Conservation (phyloP, 1,140 invertebrate genomes). For the Charaxes varanes region DNA sequence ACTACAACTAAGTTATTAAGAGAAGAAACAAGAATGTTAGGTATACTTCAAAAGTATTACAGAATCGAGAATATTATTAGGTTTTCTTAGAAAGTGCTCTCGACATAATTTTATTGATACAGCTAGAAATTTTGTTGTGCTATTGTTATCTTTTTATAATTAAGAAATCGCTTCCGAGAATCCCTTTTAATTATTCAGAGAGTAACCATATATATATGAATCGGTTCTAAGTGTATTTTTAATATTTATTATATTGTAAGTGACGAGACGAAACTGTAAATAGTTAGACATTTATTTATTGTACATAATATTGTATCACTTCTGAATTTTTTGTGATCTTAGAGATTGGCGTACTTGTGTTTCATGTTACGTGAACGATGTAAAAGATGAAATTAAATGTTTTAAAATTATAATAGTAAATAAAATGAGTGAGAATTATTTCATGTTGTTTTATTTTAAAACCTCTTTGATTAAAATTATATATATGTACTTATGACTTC, state of each 20-base stretch:
- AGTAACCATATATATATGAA: background rate
- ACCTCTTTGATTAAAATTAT: too few relatives aligned
- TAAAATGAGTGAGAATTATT: slow-evolving; percentile 17
- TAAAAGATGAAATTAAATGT: slow-evolving; percentile 9
- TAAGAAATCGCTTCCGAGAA: too few relatives aligned
- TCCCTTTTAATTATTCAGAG: too few relatives aligned
- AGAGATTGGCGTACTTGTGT: slow-evolving; percentile 26
- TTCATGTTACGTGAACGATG: slow-evolving; percentile 14
- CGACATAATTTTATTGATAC: too few relatives aligned
- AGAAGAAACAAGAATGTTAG: too few relatives aligned
- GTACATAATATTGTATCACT: slow-evolving; percentile 42
- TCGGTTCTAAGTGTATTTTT: slow-evolving; percentile 3
- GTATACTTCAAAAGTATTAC: too few relatives aligned
- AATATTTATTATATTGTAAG: slow-evolving; percentile 11
- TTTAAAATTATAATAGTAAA: slow-evolving; percentile 16
- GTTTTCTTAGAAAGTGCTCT: too few relatives aligned
- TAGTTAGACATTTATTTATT: slow-evolving; percentile 51
- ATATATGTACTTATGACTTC: too few relatives aligned
- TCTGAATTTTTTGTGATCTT: slow-evolving; percentile 54
- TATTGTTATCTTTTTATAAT: too few relatives aligned
- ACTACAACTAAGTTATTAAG: too few relatives aligned
- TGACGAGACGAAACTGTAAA: slow-evolving; percentile 35
- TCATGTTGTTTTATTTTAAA: slow-evolving; percentile 14
- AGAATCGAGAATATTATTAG: too few relatives aligned
- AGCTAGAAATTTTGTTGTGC: too few relatives aligned